Base-by-base conservation (phyloP, 2,113 vertebrate species). In the Oxygymnocypris stewartii region DNA sequence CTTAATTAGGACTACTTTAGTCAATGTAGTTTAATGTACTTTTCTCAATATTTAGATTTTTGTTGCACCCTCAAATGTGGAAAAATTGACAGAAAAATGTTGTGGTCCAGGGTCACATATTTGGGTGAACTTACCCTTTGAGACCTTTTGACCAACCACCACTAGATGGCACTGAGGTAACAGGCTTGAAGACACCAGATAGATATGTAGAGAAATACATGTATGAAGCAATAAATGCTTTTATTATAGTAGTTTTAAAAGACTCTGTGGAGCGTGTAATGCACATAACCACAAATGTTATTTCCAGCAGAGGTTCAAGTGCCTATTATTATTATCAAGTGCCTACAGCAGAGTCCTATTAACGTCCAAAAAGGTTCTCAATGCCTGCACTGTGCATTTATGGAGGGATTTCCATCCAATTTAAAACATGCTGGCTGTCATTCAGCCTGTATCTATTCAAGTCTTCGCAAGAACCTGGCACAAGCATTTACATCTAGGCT, bases 181-280 rank as follows among this genome's bases (percentile, higher is more conserved):
- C 37, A 61, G n/a, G 37, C 4, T 35, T 47, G 16, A 78, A 63
- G 42, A 44, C 40, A 3, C 67, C 35, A 16, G 8, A 25, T 25
- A 16, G 40, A 44, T 2, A 16, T 16, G 31, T 31, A n/a, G n/a
- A n/a, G n/a, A n/a, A n/a, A n/a, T n/a, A n/a, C n/a, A n/a, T n/a
- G n/a, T 61, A 74, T 79, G 61, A 84, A 84, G 28, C 61, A 78
- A 28, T 78, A 82, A 59, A 82, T 63, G 78, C 57, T 79, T 86
- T 86, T 84, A 86, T 86, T 86, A 51, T 65, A 31, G 16, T 79
- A n/a, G 85, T 84, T 84, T 88, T 79, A 83, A 79, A 85, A 86
- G 84, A 51, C 84, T 83, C 54, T 37, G 61, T 83, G 51, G 63
- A 84, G 49, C 59, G 49, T 63, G 79, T 88, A 88, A 86, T 88